Percentiles rank a stretch among this genome's conserved stretches.
phyloP scores from a whole-genome alignment of 2,888 invertebrate genomes.

The Ypsolopha sequella region DNA sequence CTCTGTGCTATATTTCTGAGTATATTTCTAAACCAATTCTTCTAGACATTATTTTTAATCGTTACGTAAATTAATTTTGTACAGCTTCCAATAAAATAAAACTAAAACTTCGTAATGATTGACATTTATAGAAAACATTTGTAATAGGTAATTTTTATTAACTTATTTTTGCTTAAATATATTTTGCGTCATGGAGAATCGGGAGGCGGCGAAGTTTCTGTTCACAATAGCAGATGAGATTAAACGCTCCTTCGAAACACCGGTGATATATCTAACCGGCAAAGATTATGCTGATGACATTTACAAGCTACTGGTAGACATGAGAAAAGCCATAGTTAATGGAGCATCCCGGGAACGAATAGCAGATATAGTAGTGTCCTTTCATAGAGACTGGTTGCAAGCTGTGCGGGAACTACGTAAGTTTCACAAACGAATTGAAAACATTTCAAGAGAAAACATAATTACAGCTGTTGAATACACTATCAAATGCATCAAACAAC shows the following conservation, averaged over 20 bases:
- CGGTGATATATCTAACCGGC: conserved; percentile 27
- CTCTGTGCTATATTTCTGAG: too few species aligned
- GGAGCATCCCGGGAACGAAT: conserved; percentile 10
- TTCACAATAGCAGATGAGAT: conserved; percentile 23
- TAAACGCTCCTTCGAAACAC: conserved; percentile 23
- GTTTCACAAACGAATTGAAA: conserved; percentile 18
- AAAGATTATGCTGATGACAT: conserved; percentile 23
- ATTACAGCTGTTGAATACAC: conserved; percentile 21
- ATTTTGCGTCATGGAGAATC: conserved; percentile 17
- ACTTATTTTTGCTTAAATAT: too few species aligned
- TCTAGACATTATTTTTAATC: too few species aligned
- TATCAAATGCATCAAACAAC: conserved; percentile 15
- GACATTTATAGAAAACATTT: too few species aligned
- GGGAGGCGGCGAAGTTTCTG: conserved; percentile 14
- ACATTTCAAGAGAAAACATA: conserved; percentile 20
- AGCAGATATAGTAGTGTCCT: conserved; percentile 16
- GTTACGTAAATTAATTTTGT: too few species aligned
- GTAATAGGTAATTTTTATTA: too few species aligned
- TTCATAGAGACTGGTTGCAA: conserved; percentile 26
- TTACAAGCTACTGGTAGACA: conserved; percentile 14
- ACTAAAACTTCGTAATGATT: too few species aligned
- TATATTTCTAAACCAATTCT: too few species aligned
- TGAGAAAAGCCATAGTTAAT: conserved; percentile 15
- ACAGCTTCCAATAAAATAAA: too few species aligned
- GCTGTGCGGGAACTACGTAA: conserved; percentile 23